Evolutionary conservation across 92 coral and sea anemone species (phyloP).

Genomic region (Zoanthus gigantus): DNA sequence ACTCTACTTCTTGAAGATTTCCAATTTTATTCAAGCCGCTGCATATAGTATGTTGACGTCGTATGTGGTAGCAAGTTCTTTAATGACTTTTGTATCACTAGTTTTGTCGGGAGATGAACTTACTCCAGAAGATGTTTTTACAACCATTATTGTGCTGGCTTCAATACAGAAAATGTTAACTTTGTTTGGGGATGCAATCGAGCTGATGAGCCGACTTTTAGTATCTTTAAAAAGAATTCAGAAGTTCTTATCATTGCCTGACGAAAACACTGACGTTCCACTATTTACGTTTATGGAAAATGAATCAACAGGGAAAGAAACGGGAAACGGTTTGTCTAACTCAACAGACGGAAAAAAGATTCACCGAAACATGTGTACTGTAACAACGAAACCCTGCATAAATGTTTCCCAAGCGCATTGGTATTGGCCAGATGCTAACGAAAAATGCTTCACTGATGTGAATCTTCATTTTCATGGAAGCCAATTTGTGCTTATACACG

Average conservation of each 20-base stretch:
- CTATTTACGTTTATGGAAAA: neutral
- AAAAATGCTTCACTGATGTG: neutral
- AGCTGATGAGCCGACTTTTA: neutral
- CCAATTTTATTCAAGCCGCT: constrained; percentile 12
- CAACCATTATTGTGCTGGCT: constrained; percentile 22
- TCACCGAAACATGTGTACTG: neutral
- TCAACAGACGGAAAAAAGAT: neutral
- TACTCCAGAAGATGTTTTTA: constrained; percentile 38
- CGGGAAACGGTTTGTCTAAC: neutral
- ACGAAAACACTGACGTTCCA: neutral
- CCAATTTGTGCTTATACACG: constrained; percentile 18
- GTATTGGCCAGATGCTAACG: neutral
- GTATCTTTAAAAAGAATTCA: constrained; percentile 32
- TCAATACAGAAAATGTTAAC: constrained; percentile 20
- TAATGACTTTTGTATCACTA: constrained; percentile 5
- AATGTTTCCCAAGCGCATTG: neutral
- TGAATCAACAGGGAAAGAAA: neutral
- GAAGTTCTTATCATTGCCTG: neutral
- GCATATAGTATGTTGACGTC: neutral
- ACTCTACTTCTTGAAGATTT: constrained; percentile 10
- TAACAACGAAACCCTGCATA: constrained; percentile 5
- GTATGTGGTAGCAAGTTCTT: constrained; percentile 1
- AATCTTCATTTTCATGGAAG: constrained; percentile 38
- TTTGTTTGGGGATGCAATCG: constrained; percentile 17
- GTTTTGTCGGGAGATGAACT: neutral